A percentile compares a stretch with the other conserved stretches of the same genome.
These are phyloP conservation scores for Willisornis vidua DNA, from an alignment of 2,113 vertebrate genomes.

Conservation along the genomic window DNA sequence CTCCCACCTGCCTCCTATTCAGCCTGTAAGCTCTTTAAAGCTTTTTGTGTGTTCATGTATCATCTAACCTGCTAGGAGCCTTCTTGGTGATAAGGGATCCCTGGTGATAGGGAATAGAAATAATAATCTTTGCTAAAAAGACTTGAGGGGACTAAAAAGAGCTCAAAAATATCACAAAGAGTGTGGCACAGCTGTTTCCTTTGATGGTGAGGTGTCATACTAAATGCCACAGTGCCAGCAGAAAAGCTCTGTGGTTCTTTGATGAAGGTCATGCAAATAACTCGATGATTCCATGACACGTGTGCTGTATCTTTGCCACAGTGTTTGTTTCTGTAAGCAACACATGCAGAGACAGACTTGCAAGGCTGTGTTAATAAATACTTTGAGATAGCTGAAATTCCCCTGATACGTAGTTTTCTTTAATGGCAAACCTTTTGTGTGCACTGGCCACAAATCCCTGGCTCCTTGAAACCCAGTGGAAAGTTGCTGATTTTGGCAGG, in stretches of 20 bases:
- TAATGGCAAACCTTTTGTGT: background rate
- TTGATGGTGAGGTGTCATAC: background rate
- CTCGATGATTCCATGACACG: rapidly evolving
- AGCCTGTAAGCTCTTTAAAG: background rate
- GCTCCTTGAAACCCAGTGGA: background rate
- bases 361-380: background rate
- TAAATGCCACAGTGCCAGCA: background rate
- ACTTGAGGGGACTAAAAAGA: background rate
- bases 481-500: background rate
- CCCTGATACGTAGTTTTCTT: background rate
- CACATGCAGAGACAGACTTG: background rate
- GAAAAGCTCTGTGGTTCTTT: background rate
- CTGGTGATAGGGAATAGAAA: background rate
- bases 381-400: background rate
- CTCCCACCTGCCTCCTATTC: background rate
- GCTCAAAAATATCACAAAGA: background rate
- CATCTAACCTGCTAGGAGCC: background rate
- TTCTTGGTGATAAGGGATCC: background rate
- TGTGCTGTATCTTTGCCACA: background rate
- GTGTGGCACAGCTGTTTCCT: background rate
- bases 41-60: background rate
- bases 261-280: background rate
- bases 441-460: background rate
- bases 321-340: background rate
- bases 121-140: background rate